Base-by-base conservation (phyloP, 2,888 invertebrate species). In the Drosophila kuntzei region DNA sequence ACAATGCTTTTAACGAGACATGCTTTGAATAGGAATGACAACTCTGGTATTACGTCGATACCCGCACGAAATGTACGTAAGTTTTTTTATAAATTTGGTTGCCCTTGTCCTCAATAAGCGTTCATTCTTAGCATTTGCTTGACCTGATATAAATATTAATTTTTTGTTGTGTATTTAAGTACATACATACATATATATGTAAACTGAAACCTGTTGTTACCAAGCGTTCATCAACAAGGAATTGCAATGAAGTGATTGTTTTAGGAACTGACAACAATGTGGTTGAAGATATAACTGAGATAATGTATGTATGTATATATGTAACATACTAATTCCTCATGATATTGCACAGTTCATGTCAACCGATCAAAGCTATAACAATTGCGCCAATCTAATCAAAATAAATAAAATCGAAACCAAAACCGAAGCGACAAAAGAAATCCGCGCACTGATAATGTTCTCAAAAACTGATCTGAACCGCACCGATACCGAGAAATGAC, bases 391-490 rank as follows among this genome's bases (percentile, higher is more conserved):
- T 16, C 14, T 37, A 37, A 39, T 16, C 39, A 39, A 18, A 34
- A n/a, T 34, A 39, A 39, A 11, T 11, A 18, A 39, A 39, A 39
- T 18, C 16, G 18, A 39, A 18, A 16, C 18, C 36, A 8, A 36
- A 36, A 14, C 34, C 34, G 2, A 36, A 36, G 14, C 6, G 34
- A 37, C 22, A 36, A 34, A 8, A 41, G 6, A 37, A 12, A 22
- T n/a, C n/a, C n/a, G 25, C 25, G 7, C 25, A 25, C 25, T 25
- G 6, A 12, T 12, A 27, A 16, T 32, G 20, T 37, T 49, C 8
- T 41, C 27, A 44, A 60, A 49, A 49, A 57, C 50, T 20, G 54
- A 68, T 60, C 69, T 44, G 57, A 60, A 32, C 44, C 37, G 34
- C 25, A 25, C 41, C 44, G 29, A 46, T 9, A 41, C 9, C 34